Conservation (phyloP, 2,113 vertebrate species). For the Australoheros scitulus region DNA sequence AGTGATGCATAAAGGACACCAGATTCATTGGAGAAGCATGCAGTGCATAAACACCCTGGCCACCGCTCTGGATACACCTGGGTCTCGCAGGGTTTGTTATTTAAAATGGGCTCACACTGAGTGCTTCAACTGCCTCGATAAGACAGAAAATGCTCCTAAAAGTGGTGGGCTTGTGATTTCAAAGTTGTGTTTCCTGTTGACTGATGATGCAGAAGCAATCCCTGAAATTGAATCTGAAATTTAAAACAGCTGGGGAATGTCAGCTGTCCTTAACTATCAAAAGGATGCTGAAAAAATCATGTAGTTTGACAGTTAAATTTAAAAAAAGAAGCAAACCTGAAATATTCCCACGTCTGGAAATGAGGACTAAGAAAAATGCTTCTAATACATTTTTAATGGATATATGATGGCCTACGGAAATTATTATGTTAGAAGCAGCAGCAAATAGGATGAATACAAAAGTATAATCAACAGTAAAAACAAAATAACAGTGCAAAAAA, state of each 20-base stretch:
- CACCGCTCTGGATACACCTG: not conserved
- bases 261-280: not conserved
- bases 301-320: not conserved
- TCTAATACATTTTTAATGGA: no score
- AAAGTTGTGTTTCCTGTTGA: not conserved
- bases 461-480: no score
- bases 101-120: not conserved
- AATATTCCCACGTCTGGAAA: not conserved
- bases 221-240: not conserved
- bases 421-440: no score
- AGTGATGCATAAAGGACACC: not conserved
- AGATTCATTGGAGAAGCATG: not conserved
- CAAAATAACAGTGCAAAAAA: no score
- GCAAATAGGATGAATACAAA: no score
- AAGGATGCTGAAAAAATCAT: not conserved
- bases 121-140: not conserved
- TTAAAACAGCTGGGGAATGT: not conserved
- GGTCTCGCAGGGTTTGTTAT: no score
- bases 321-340: not conserved
- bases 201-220: not conserved
- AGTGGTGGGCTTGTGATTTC: not conserved
- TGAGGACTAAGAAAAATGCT: not conserved
- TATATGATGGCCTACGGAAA: not conserved
- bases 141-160: not conserved
- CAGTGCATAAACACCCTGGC: not conserved